A percentile compares a stretch with the other conserved stretches of the same genome.
These are phyloP conservation scores for Rhabdornis inornatus DNA, from an alignment of 2,113 vertebrate species.

Conservation along the genomic window DNA sequence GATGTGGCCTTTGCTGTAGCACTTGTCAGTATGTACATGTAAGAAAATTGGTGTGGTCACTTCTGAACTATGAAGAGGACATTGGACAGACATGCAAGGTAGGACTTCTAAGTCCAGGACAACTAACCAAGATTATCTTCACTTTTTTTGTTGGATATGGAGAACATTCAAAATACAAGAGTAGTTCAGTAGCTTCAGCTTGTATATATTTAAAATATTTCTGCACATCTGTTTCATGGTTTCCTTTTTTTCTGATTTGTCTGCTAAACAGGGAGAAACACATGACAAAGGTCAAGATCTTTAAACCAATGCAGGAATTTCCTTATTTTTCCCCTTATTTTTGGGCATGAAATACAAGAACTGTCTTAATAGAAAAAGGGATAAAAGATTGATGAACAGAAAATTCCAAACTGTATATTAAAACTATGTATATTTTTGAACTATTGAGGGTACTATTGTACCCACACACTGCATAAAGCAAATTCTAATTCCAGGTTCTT, in stretches of 20 bases:
- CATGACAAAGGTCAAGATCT: neutral
- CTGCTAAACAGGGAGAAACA: neutral
- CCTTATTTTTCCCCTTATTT: neutral
- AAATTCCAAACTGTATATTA: neutral
- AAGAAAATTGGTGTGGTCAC: neutral
- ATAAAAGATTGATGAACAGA: neutral
- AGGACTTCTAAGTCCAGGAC: neutral
- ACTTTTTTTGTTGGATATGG: neutral
- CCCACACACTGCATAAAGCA: neutral
- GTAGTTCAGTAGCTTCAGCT: neutral
- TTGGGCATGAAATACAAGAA: neutral
- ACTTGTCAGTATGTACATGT: neutral
- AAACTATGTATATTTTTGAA: neutral
- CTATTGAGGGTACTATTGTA: neutral
- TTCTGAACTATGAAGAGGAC: neutral
- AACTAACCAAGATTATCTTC: neutral
- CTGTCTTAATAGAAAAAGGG: neutral
- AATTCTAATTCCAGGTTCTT: neutral
- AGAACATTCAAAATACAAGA: neutral
- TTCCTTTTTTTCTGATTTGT: neutral
- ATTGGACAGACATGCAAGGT: neutral
- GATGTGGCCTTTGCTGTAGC: neutral
- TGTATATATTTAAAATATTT: neutral
- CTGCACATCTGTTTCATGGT: neutral
- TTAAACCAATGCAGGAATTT: neutral